phyloP scores from a whole-genome alignment of 2,888 invertebrate genomes.

The Trachelus stipa region DNA sequence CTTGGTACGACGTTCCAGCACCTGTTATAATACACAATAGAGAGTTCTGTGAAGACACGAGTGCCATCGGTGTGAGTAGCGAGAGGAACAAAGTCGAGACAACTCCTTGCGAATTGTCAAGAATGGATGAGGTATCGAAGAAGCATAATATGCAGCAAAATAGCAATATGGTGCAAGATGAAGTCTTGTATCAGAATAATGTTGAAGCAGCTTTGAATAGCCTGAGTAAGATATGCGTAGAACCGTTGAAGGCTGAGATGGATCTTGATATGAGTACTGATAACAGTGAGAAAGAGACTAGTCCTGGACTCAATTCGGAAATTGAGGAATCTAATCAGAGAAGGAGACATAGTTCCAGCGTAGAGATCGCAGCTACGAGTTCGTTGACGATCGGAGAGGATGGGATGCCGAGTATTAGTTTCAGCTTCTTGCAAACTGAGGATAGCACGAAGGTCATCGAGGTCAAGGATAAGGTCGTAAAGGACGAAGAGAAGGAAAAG shows the following conservation, averaged over 20 bases:
- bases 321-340: conserved; percentile 8
- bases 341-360: conserved; percentile 50
- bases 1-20: conserved; percentile 57
- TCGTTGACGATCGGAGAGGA: conserved; percentile 48
- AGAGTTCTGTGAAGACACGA: conserved; percentile 27
- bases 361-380: conserved; percentile 55
- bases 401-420: conserved; percentile 57
- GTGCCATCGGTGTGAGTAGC: conserved; percentile 2
- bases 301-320: not conserved
- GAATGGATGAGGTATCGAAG: not conserved
- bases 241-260: conserved; percentile 22
- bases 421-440: conserved; percentile 49
- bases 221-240: conserved; percentile 32
- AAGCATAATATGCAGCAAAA: not conserved
- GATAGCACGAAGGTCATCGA: not conserved
- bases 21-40: conserved; percentile 54
- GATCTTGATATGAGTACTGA: conserved; percentile 14
- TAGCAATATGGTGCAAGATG: conserved; percentile 10
- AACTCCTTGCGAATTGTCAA: conserved; percentile 8
- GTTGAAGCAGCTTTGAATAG: conserved; percentile 40
- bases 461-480: conserved; percentile 1
- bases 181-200: conserved; percentile 44
- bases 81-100: not conserved
- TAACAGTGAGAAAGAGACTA: not conserved
- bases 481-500: conserved; percentile 11